Evolutionary conservation across 2,888 invertebrate species (phyloP).

Genomic region (Mimachlamys varia): DNA sequence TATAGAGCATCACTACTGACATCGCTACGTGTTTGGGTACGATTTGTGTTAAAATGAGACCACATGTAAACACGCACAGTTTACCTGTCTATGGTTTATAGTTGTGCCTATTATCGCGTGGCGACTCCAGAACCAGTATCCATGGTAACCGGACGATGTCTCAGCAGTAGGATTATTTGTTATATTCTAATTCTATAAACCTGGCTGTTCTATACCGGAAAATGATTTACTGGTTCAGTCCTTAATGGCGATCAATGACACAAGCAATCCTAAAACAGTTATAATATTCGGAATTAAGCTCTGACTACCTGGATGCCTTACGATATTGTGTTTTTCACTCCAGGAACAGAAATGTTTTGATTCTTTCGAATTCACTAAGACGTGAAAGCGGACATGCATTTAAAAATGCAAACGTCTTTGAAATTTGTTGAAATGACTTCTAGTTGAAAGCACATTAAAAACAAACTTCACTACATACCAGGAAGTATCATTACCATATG

Average conservation of each 20-base stretch:
- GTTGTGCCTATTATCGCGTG: background rate
- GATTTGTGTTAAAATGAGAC: background rate
- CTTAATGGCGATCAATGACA: no score
- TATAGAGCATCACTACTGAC: background rate
- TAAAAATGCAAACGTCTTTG: background rate
- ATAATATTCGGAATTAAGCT: no score
- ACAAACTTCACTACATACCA: background rate
- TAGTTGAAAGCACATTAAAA: background rate
- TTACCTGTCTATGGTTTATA: background rate
- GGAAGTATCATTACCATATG: constrained; percentile 6
- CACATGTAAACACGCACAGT: background rate
- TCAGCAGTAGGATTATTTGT: background rate
- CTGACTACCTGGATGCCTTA: no score
- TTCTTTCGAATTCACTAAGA: background rate
- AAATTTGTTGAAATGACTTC: background rate
- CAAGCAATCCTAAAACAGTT: no score
- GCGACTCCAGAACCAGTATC: background rate
- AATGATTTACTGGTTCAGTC: no score
- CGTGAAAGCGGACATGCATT: background rate
- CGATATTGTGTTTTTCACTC: no score
- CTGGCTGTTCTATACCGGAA: no score
- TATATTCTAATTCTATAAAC: no score
- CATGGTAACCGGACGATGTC: background rate
- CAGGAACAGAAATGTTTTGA: background rate
- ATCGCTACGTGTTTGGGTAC: background rate